Evolutionary conservation across 2,113 vertebrate species (phyloP).

Genomic region (Trogon surrucura): DNA sequence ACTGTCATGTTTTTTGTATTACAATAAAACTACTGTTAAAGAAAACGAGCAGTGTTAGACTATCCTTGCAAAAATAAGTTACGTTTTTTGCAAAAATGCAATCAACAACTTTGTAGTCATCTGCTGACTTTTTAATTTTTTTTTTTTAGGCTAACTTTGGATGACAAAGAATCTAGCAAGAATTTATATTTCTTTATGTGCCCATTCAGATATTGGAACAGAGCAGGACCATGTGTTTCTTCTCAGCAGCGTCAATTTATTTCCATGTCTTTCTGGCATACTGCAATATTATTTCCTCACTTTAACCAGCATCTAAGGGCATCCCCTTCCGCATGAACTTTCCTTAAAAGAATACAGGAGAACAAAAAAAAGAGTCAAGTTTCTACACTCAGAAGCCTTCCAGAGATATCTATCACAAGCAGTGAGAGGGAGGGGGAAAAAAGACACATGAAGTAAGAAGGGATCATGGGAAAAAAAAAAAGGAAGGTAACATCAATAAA

Average conservation of each 20-base stretch:
- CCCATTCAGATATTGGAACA: background rate
- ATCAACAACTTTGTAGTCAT: background rate
- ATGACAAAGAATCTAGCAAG: background rate
- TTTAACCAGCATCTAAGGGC: background rate
- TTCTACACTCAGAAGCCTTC: background rate
- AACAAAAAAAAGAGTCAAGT: background rate
- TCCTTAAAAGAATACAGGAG: background rate
- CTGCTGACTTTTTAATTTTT: too few species aligned
- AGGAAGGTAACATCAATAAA: conserved; percentile 1
- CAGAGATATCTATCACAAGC: background rate
- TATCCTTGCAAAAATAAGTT: background rate
- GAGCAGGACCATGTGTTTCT: background rate
- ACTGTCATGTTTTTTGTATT: background rate
- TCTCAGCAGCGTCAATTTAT: background rate
- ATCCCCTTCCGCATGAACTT: background rate
- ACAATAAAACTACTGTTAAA: background rate
- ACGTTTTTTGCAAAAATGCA: background rate
- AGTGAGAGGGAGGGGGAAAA: background rate
- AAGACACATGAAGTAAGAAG: background rate
- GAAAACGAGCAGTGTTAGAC: background rate
- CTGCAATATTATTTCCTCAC: background rate
- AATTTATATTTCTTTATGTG: background rate
- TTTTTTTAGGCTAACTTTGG: background rate
- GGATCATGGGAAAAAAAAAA: background rate
- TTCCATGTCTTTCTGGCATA: background rate